A percentile compares a stretch with the other conserved stretches of the same genome.
These are phyloP conservation scores for Scaptomyza parva DNA, from an alignment of 2,888 invertebrate genomes.

Conservation along the genomic window DNA sequence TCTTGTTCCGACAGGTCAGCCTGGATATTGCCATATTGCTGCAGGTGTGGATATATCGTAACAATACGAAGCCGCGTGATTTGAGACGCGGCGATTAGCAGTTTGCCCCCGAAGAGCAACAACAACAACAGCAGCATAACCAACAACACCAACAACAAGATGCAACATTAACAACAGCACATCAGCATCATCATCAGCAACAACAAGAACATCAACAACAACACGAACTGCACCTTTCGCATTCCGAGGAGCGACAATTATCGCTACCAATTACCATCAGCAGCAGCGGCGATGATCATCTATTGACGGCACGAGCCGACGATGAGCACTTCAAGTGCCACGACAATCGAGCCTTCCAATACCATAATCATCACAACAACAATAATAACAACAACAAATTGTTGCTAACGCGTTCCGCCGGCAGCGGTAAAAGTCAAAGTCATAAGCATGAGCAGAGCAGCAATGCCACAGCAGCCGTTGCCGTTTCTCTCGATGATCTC, in stretches of 20 bases:
- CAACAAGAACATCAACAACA: slow-evolving; percentile 72
- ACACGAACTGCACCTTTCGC: slow-evolving; percentile 69
- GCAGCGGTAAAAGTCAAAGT: slow-evolving; percentile 64
- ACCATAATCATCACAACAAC: slow-evolving; percentile 63
- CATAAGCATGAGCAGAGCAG: slow-evolving; percentile 38
- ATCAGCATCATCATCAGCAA: slow-evolving; percentile 75
- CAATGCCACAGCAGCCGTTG: slow-evolving; percentile 44
- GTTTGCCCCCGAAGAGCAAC: slow-evolving; percentile 86
- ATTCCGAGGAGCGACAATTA: slow-evolving; percentile 78
- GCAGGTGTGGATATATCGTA: slow-evolving; percentile 89
- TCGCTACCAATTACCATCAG: slow-evolving; percentile 78
- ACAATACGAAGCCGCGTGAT: slow-evolving; percentile 86
- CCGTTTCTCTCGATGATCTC: slow-evolving; percentile 59
- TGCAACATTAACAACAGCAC: slow-evolving; percentile 17
- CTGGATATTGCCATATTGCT: slow-evolving; percentile 88
- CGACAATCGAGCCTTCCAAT: slow-evolving; percentile 84
- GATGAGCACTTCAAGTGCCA: slow-evolving; percentile 81
- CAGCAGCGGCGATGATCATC: slow-evolving; percentile 83
- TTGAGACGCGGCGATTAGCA: slow-evolving; percentile 88
- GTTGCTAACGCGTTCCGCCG: slow-evolving; percentile 62
- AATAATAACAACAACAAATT: slow-evolving; percentile 76
- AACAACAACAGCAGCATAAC: slow-evolving; percentile 81
- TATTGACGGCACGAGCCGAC: slow-evolving; percentile 81
- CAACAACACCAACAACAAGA: slow-evolving; percentile 78
- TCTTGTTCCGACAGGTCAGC: slow-evolving; percentile 87